Base-by-base conservation (phyloP, 2,888 invertebrate species). In the Pimpla rufipes region DNA sequence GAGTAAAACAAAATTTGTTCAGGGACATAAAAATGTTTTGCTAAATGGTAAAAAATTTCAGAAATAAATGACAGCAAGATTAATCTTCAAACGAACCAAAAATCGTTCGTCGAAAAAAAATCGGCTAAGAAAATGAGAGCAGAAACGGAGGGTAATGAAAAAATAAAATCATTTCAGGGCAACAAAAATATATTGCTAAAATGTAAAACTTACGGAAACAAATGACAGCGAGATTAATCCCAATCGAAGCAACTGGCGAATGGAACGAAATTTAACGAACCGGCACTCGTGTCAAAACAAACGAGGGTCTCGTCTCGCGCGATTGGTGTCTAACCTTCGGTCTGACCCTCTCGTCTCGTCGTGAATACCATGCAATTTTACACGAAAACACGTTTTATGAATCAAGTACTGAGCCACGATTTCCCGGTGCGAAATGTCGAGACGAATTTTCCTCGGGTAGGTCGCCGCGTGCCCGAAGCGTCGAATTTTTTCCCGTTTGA, bases 371-470 rank as follows among this genome's bases (percentile, higher is more conserved):
- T 73, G 81, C 40, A 59, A n/a, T 18, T 23, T 68, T 47, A 55
- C 40, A 42, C 62, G 45, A 59, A 52, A 42, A 59, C 64, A 21
- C 52, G 74, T 45, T 55, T 68, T 18, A 73, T 73, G 57, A 68
- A 52, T 68, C 42, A 67, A 29, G 62, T 74, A 52, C 45, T 78
- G 10, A 29, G 67, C 37, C 67, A 74, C 29, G 81, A 78, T 42
- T 78, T 74, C 45, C 68, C 62, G 62, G 62, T 68, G 16, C 68
- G 68, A 82, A 79, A 82, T 82, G 78, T 29, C 13, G 52, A 29
- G 50, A 21, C 73, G 13, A 73, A 81, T 78, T 81, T 81, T 37
- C 7, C 77, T 40, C 81, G 67, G 73, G 81, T 81, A 74, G 8
- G 73, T 73, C 42, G 1, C 5, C 37, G 6, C 18, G 47, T 35